A percentile compares a stretch with the other conserved stretches of the same genome.
Conservation (phyloP, 2,797 vertebrate species). For the Botia kubotai region DNA sequence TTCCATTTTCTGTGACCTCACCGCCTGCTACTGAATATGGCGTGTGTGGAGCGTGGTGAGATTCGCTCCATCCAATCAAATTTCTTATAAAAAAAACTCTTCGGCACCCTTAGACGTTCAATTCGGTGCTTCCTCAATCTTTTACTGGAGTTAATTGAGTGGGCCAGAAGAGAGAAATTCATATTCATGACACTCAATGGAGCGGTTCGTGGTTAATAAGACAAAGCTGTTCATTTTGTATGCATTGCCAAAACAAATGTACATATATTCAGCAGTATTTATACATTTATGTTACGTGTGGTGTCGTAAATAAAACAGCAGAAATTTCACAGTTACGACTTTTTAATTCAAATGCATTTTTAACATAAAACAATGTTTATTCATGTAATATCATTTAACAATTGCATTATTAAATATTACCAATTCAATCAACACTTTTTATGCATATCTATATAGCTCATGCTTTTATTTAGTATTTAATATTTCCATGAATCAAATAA, state of each 20-base stretch:
- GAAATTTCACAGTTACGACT: not conserved
- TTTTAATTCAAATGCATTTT: not conserved
- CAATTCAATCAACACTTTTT: not conserved
- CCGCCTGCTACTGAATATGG: constrained; percentile 37
- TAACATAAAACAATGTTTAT: not conserved
- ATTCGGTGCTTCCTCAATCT: constrained; percentile 3
- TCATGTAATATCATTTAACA: not conserved
- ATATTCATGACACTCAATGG: not conserved
- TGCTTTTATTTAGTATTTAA: not conserved
- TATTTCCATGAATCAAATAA: not conserved
- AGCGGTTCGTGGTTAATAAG: not conserved
- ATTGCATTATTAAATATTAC: not conserved
- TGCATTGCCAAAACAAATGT: not conserved
- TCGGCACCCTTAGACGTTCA: constrained; percentile 7
- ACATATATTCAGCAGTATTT: too few species aligned
- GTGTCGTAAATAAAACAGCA: not conserved
- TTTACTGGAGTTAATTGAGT: not conserved
- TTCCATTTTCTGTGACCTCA: constrained; percentile 50
- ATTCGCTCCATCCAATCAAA: constrained; percentile 20
- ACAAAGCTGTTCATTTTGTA: not conserved
- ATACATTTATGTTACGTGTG: not conserved
- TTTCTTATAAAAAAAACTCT: constrained; percentile 5
- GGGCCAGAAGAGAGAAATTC: not conserved
- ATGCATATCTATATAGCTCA: not conserved
- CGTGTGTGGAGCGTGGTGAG: constrained; percentile 8